Conservation (phyloP, 2,113 vertebrate species). For the Onychostruthus taczanowskii region DNA sequence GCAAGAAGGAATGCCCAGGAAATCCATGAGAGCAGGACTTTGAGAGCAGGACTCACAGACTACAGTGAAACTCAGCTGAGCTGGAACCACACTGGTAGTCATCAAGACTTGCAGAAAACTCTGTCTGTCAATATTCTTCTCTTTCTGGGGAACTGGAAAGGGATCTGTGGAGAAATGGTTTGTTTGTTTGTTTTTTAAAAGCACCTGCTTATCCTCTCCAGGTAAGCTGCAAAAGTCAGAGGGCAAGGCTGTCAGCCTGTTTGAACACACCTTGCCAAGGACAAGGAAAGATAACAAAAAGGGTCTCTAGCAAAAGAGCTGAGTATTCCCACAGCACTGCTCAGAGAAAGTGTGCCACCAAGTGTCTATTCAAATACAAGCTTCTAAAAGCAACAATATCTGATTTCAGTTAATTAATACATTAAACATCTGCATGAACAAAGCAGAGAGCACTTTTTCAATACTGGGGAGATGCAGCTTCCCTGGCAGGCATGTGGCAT, state of each 20-base stretch:
- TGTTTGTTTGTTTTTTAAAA: not conserved
- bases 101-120: not conserved
- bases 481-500: not conserved
- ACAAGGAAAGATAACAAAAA: not conserved
- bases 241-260: not conserved
- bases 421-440: not conserved
- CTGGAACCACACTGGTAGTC: not conserved
- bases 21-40: not conserved
- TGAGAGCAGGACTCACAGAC: not conserved
- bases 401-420: not conserved
- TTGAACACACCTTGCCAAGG: not conserved
- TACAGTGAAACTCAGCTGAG: not conserved
- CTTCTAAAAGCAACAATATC: not conserved
- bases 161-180: not conserved
- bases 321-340: not conserved
- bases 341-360: constrained; percentile 55
- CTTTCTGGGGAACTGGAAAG: not conserved
- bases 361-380: constrained; percentile 27
- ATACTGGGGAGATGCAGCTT: not conserved
- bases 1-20: not conserved
- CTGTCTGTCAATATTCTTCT: not conserved
- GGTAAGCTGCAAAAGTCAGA: not conserved
- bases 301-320: not conserved
- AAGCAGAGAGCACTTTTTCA: not conserved
- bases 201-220: not conserved